A percentile compares a stretch with the other conserved stretches of the same genome.
These are phyloP conservation scores for Pterocles gutturalis DNA, from an alignment of 2,113 vertebrate genomes.

Conservation along the genomic window DNA sequence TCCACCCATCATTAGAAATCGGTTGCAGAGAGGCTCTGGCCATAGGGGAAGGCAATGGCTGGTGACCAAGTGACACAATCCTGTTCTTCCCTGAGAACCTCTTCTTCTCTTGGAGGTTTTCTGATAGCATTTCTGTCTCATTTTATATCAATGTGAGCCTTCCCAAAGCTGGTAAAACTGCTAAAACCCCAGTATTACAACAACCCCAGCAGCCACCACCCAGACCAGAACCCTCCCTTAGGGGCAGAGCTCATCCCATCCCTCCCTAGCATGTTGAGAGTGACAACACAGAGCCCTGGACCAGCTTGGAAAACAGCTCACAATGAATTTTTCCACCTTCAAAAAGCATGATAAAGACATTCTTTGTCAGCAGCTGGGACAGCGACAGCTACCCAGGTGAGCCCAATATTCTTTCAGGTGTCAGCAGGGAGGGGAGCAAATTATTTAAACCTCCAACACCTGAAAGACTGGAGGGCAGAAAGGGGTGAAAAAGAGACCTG, in stretches of 20 bases:
- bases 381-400: background rate
- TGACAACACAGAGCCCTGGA: background rate
- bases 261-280: background rate
- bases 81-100: background rate
- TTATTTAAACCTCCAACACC: background rate
- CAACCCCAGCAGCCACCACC: fast-evolving
- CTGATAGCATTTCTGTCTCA: background rate
- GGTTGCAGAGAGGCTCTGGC: background rate
- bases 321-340: background rate
- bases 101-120: background rate
- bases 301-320: background rate
- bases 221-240: fast-evolving
- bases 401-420: background rate
- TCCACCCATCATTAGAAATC: background rate
- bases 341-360: background rate
- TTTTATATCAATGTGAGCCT: background rate
- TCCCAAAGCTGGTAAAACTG: background rate
- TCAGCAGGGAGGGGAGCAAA: background rate
- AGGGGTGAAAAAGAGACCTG: background rate
- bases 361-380: background rate
- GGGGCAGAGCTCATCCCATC: background rate
- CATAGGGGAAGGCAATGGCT: background rate
- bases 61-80: background rate
- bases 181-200: background rate
- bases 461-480: background rate